phyloP scores from a whole-genome alignment of 2,888 invertebrate genomes.

The Odontomyia ornata region DNA sequence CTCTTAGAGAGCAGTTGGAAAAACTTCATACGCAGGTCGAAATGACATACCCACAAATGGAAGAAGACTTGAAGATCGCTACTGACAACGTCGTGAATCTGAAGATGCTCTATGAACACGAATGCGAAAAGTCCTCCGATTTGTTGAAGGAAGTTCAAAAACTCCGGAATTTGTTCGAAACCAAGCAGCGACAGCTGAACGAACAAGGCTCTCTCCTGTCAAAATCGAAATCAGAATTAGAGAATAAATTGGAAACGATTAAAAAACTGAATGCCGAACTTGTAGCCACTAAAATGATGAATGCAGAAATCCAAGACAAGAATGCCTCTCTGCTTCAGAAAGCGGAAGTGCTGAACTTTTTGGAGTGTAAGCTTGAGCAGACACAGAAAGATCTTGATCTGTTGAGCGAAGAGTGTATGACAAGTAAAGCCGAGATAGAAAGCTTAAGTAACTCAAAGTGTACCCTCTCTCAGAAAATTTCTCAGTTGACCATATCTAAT shows the following conservation, averaged over 20 bases:
- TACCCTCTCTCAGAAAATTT: background rate
- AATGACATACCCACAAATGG: background rate
- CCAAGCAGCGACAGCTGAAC: background rate
- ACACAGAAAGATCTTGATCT: background rate
- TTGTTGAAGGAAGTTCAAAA: background rate
- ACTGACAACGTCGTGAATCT: background rate
- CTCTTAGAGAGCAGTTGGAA: background rate
- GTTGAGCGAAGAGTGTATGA: background rate
- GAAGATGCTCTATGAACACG: background rate
- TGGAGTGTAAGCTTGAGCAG: background rate
- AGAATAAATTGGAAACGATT: slow-evolving; percentile 1
- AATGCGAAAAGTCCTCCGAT: background rate
- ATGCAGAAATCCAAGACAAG: background rate
- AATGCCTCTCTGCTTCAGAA: background rate
- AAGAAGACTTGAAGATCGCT: background rate
- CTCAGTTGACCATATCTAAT: slow-evolving; percentile 52
- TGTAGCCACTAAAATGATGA: background rate
- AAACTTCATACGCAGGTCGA: background rate
- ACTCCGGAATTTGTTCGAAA: background rate
- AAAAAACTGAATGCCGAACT: slow-evolving; percentile 7
- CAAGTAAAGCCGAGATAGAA: background rate
- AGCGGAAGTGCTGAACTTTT: background rate
- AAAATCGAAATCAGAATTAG: background rate
- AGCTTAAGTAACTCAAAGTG: background rate
- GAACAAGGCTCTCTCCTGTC: background rate